Evolutionary conservation across 2,888 invertebrate genomes (phyloP).

Genomic region (Clostera curtula): DNA sequence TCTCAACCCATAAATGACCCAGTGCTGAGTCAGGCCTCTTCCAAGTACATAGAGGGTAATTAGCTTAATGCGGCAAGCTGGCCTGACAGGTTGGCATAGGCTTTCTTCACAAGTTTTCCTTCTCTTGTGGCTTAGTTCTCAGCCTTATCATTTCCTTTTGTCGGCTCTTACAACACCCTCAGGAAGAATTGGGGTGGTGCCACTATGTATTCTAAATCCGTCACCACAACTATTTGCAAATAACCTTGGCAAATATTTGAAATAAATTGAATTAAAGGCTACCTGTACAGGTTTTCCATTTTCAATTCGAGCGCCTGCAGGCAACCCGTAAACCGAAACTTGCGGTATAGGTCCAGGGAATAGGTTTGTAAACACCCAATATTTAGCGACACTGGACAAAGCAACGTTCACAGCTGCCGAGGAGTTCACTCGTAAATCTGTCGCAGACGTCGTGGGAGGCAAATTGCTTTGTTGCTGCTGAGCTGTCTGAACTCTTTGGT

Average conservation of each 20-base stretch:
- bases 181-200: no score
- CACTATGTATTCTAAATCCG: no score
- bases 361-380: slow-evolving; percentile 89
- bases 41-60: no score
- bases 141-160: no score
- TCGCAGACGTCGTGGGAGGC: slow-evolving; percentile 74
- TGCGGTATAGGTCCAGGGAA: slow-evolving; percentile 85
- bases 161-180: no score
- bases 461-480: slow-evolving; percentile 56
- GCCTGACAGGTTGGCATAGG: no score
- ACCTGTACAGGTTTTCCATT: slow-evolving; percentile 78
- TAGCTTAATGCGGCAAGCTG: no score
- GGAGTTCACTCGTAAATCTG: slow-evolving; percentile 78
- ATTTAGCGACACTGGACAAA: slow-evolving; percentile 85
- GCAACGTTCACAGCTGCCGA: slow-evolving; percentile 80
- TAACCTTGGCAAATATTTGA: neutral
- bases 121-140: no score
- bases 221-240: no score
- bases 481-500: slow-evolving; percentile 51
- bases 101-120: no score
- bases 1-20: no score
- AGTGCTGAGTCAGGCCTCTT: no score
- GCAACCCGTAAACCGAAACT: slow-evolving; percentile 81
- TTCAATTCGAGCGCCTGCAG: slow-evolving; percentile 75
- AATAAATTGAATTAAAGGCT: slow-evolving; percentile 13